These are phyloP conservation scores for Orchesellides sinensis DNA, from an alignment of 2,888 invertebrate genomes.

Conservation along the genomic window DNA sequence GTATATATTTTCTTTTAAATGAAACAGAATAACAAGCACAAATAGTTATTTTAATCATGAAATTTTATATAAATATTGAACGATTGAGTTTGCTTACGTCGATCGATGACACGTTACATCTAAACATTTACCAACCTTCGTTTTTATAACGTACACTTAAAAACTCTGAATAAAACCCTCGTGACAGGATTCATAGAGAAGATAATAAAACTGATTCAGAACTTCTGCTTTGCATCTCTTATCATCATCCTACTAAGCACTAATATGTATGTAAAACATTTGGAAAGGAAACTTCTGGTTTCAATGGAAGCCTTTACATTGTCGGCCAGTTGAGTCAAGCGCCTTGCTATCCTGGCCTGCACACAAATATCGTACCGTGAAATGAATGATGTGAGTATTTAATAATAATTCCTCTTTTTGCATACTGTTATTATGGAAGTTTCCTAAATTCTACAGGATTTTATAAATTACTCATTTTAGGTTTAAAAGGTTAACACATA, in stretches of 20 bases:
- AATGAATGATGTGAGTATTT: too few relatives aligned
- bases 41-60: not conserved
- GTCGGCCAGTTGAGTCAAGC: not conserved
- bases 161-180: not conserved
- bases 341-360: not conserved
- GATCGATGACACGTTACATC: conserved; percentile 9
- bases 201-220: too few relatives aligned
- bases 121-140: not conserved
- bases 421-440: too few relatives aligned
- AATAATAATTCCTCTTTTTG: too few relatives aligned
- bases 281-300: not conserved
- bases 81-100: conserved; percentile 49
- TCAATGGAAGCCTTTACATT: not conserved
- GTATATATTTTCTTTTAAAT: too few relatives aligned
- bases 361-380: too few relatives aligned
- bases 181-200: too few relatives aligned
- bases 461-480: too few relatives aligned
- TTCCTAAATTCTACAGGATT: too few relatives aligned
- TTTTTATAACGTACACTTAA: not conserved
- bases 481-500: too few relatives aligned
- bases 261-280: not conserved
- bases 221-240: too few relatives aligned
- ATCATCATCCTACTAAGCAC: not conserved
- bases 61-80: conserved; percentile 18
- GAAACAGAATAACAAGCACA: conserved; percentile 5